Conservation (phyloP, 2,113 vertebrate species). For the Indicator maculatus region DNA sequence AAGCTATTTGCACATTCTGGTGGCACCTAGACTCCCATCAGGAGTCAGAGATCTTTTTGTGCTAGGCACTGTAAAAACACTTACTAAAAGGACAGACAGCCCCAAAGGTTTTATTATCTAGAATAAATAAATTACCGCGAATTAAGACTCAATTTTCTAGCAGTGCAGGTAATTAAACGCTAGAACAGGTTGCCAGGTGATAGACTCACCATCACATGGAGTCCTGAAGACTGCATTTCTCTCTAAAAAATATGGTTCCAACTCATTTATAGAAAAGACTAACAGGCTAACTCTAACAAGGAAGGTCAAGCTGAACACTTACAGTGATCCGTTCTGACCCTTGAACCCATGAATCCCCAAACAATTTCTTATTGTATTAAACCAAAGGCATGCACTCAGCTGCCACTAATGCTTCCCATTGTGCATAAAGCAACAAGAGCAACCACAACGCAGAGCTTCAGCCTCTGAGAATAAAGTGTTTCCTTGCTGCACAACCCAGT, state of each 20-base stretch:
- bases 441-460: not conserved
- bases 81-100: constrained; percentile 36
- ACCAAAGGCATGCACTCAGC: not conserved
- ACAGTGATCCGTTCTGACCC: not conserved
- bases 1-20: constrained; percentile 46
- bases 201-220: not conserved
- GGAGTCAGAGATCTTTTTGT: constrained; percentile 20
- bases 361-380: not conserved
- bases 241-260: not conserved
- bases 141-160: constrained; percentile 37
- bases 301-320: constrained; percentile 1
- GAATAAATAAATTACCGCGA: constrained; percentile 51
- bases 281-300: not conserved
- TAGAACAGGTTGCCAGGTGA: constrained; percentile 19
- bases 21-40: constrained; percentile 8
- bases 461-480: not conserved
- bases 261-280: not conserved
- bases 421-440: not conserved
- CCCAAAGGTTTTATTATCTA: constrained; percentile 49
- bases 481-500: not conserved
- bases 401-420: not conserved
- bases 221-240: not conserved
- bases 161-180: constrained; percentile 22
- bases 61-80: constrained; percentile 27
- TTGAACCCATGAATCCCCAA: not conserved